These are phyloP conservation scores for Oegoconia quadripuncta DNA, from an alignment of 2,888 invertebrate genomes.

Conservation along the genomic window DNA sequence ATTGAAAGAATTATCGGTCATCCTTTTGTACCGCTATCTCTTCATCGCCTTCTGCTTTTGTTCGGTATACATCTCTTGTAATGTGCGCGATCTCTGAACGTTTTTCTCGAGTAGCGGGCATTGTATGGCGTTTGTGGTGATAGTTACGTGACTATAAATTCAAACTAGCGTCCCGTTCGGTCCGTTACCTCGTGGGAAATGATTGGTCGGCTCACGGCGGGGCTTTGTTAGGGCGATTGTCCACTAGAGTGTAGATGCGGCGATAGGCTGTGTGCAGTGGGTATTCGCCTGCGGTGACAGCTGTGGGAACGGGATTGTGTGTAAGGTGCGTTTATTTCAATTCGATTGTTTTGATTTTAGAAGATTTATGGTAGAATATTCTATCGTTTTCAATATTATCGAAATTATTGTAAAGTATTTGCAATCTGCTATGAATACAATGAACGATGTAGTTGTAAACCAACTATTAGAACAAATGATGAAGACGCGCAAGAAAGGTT, in stretches of 20 bases:
- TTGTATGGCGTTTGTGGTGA: constrained; percentile 49
- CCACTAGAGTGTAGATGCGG: constrained; percentile 73
- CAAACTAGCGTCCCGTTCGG: constrained; percentile 63
- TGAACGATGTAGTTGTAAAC: too few species aligned
- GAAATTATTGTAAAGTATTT: background rate
- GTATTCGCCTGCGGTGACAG: constrained; percentile 63
- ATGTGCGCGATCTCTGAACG: constrained; percentile 37
- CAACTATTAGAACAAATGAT: too few species aligned
- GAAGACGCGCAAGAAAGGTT: too few species aligned
- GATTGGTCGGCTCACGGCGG: constrained; percentile 57
- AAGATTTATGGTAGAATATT: constrained; percentile 5
- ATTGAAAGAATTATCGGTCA: constrained; percentile 74
- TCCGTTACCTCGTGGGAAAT: constrained; percentile 78
- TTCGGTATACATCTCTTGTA: constrained; percentile 54
- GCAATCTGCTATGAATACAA: too few species aligned
- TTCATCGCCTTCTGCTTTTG: constrained; percentile 39
- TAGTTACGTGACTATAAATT: constrained; percentile 64
- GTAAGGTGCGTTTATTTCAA: constrained; percentile 22
- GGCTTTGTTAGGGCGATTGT: constrained; percentile 78
- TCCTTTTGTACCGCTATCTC: constrained; percentile 73
- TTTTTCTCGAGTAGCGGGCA: constrained; percentile 38
- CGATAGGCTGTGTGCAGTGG: constrained; percentile 57
- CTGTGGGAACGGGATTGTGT: constrained; percentile 71
- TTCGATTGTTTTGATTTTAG: constrained; percentile 6
- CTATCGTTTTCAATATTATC: background rate